phyloP scores from a whole-genome alignment of 2,888 invertebrate species.

The Drosophila multiciliata region DNA sequence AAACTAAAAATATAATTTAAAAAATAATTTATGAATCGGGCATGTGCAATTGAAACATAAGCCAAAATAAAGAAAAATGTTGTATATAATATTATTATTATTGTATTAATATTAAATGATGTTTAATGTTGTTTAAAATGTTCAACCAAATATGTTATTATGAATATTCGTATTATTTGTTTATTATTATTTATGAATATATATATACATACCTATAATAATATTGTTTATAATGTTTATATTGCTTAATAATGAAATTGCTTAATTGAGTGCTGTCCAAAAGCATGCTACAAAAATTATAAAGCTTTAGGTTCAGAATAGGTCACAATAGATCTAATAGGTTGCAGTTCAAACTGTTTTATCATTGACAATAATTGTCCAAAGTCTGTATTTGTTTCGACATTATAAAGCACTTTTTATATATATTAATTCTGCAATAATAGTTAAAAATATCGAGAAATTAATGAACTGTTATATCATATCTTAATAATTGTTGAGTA shows the following conservation, averaged over 20 bases:
- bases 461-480: no score
- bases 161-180: no score
- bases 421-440: no score
- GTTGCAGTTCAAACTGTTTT: no score
- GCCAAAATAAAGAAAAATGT: background rate
- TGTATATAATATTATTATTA: background rate
- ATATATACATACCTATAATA: no score
- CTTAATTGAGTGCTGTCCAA: background rate
- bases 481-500: no score
- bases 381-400: no score
- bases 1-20: background rate
- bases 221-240: no score
- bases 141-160: background rate
- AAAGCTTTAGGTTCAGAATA: background rate
- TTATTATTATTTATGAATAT: background rate
- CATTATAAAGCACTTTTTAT: no score
- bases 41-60: background rate
- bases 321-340: no score
- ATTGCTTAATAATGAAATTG: background rate
- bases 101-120: background rate
- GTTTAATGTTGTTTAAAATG: background rate
- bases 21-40: background rate
- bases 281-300: background rate
- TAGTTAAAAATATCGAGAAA: no score
- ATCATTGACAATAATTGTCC: no score